Percentiles rank a stretch among this genome's conserved stretches.
Conservation (phyloP, 2,888 invertebrate genomes). For the Caenorhabditis afra region DNA sequence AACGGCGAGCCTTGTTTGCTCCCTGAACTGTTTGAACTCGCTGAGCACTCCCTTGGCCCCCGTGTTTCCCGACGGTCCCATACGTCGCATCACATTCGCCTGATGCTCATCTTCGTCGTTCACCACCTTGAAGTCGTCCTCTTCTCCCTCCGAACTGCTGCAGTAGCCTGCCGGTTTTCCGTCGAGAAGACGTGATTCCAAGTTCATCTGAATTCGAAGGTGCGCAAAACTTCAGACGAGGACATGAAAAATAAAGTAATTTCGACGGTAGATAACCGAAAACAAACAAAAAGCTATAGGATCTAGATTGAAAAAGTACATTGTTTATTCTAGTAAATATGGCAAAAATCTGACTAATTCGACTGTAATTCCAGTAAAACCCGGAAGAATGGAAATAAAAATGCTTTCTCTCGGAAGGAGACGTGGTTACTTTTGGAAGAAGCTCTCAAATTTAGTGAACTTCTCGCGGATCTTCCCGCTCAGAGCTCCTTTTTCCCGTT, state of each 20-base stretch:
- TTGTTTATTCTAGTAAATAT: slow-evolving; percentile 1
- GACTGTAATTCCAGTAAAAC: slow-evolving; percentile 30
- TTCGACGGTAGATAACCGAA: background rate
- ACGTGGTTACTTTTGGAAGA: slow-evolving; percentile 12
- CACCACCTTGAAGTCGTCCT: slow-evolving; percentile 66
- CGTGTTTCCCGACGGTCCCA: slow-evolving; percentile 60
- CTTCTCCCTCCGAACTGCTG: slow-evolving; percentile 79
- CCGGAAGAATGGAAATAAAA: slow-evolving; percentile 20
- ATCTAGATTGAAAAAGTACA: background rate
- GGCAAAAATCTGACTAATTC: slow-evolving; percentile 1
- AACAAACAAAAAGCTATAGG: background rate
- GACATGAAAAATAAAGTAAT: background rate
- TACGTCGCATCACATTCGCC: slow-evolving; percentile 64
- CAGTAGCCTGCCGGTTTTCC: slow-evolving; percentile 78
- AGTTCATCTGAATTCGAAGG: slow-evolving; percentile 19
- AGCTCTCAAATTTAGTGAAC: slow-evolving; percentile 63
- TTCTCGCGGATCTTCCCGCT: slow-evolving; percentile 77
- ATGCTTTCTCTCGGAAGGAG: background rate
- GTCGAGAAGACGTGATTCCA: slow-evolving; percentile 77
- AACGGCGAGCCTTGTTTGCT: slow-evolving; percentile 53
- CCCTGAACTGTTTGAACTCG: slow-evolving; percentile 62
- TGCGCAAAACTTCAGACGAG: background rate
- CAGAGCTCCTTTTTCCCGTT: slow-evolving; percentile 70
- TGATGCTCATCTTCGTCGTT: slow-evolving; percentile 69
- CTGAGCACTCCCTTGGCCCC: slow-evolving; percentile 71